Percentiles rank a stretch among this genome's conserved stretches.
Conservation (phyloP, 2,797 vertebrate genomes). For the Hirundo rustica region DNA sequence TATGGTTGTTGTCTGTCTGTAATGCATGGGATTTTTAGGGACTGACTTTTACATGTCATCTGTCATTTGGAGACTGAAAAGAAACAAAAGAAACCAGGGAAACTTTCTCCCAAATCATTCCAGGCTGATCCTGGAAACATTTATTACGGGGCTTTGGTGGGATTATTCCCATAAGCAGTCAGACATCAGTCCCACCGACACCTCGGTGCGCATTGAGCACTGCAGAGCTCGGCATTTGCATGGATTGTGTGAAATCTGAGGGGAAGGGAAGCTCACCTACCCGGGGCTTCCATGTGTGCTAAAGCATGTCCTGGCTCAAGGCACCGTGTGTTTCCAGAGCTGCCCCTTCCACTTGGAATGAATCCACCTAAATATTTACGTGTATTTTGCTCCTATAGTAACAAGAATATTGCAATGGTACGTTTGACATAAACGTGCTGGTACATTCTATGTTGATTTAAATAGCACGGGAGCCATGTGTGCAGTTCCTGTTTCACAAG, state of each 20-base stretch:
- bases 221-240: not conserved
- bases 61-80: not conserved
- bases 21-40: not conserved
- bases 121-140: constrained; percentile 5
- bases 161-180: not conserved
- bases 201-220: not conserved
- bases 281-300: not conserved
- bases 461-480: not conserved
- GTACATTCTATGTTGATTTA: not conserved
- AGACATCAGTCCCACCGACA: not conserved
- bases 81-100: constrained; percentile 33
- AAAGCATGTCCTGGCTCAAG: not conserved
- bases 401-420: not conserved
- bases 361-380: constrained; percentile 41
- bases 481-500: accelerated
- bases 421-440: not conserved
- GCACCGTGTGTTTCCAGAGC: not conserved
- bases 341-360: constrained; percentile 23
- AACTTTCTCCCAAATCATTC: constrained; percentile 33
- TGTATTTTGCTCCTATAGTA: constrained; percentile 55
- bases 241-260: not conserved
- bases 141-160: not conserved
- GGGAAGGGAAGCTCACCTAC: not conserved
- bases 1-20: not conserved
- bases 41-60: not conserved